These are phyloP conservation scores for Bettongia penicillata DNA, from an alignment of 2,113 vertebrate species.

Conservation along the genomic window DNA sequence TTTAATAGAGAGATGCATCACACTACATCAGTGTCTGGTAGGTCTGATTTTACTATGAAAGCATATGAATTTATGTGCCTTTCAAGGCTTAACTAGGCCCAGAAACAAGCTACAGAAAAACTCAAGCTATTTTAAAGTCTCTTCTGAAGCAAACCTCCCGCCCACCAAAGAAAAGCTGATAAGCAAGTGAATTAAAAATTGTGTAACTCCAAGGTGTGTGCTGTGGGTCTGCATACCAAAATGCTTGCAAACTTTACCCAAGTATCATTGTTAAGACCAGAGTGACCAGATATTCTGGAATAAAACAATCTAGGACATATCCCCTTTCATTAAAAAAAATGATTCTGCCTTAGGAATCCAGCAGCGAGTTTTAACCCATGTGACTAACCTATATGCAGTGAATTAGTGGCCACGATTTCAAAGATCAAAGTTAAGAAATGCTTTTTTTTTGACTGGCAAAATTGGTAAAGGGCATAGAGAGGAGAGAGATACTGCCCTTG, in stretches of 20 bases:
- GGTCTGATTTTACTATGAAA: slow-evolving; percentile 70
- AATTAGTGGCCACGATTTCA: neutral
- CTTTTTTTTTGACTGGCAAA: neutral
- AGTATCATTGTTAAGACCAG: neutral
- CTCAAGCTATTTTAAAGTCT: slow-evolving; percentile 59
- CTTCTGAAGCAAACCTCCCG: slow-evolving; percentile 27
- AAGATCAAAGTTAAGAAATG: neutral
- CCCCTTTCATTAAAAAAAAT: neutral
- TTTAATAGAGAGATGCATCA: neutral
- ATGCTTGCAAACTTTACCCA: neutral
- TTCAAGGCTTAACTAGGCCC: slow-evolving; percentile 71
- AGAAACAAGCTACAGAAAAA: slow-evolving; percentile 77
- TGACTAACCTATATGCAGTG: neutral
- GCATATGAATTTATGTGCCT: slow-evolving; percentile 71
- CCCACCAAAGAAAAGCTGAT: neutral
- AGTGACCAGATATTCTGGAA: neutral
- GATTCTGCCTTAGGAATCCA: neutral
- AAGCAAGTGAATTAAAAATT: neutral
- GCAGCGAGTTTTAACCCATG: neutral
- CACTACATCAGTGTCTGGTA: neutral
- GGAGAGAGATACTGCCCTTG: neutral
- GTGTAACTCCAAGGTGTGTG: neutral
- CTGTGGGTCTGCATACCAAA: neutral
- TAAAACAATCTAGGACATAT: neutral
- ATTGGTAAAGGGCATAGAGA: neutral